These are phyloP conservation scores for Agriotes lineatus DNA, from an alignment of 2,888 invertebrate species.

Conservation along the genomic window DNA sequence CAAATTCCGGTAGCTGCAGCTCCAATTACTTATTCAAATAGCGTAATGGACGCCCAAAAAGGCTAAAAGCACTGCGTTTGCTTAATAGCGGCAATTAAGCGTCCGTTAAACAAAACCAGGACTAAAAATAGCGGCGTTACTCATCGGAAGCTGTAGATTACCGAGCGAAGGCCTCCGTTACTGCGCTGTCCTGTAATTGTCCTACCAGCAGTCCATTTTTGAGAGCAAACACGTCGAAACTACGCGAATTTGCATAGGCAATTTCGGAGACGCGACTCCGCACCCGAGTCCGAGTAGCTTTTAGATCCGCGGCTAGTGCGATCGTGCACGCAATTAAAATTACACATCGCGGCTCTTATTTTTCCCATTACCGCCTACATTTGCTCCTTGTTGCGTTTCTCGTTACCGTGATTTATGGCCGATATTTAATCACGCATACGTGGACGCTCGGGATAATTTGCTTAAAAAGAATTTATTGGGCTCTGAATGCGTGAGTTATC, in stretches of 20 bases:
- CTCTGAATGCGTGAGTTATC: not conserved
- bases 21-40: slow-evolving; percentile 6
- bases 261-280: too few relatives aligned
- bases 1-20: slow-evolving; percentile 5
- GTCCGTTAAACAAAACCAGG: slow-evolving; percentile 1
- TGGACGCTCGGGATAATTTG: slow-evolving; percentile 1
- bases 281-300: too few relatives aligned
- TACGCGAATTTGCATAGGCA: too few relatives aligned
- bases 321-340: slow-evolving; percentile 37
- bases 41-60: slow-evolving; percentile 1
- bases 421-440: slow-evolving; percentile 33
- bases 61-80: slow-evolving; percentile 1
- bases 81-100: slow-evolving; percentile 2
- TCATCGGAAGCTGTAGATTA: slow-evolving; percentile 17
- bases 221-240: too few relatives aligned
- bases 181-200: too few relatives aligned
- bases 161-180: slow-evolving; percentile 3
- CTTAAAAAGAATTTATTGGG: not conserved
- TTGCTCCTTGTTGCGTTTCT: slow-evolving; percentile 31
- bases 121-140: slow-evolving; percentile 9
- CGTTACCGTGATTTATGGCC: slow-evolving; percentile 39
- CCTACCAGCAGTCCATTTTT: too few relatives aligned
- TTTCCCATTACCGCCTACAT: slow-evolving; percentile 39
- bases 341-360: slow-evolving; percentile 36
- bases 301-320: too few relatives aligned